Conservation (phyloP, 2,888 invertebrate species). For the Notodonta dromedarius region DNA sequence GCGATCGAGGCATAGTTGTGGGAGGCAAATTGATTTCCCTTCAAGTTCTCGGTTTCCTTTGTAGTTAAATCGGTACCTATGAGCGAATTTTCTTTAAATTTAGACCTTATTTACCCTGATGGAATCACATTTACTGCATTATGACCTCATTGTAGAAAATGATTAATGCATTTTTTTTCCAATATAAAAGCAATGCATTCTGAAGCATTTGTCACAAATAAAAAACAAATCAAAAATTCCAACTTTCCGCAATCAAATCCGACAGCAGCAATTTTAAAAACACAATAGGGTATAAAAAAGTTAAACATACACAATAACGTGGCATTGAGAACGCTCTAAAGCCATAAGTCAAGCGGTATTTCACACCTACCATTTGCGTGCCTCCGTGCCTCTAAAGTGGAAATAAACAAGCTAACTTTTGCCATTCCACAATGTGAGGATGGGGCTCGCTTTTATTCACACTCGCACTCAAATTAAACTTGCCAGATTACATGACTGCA, state of each 20-base stretch:
- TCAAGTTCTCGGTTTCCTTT: slow-evolving; percentile 7
- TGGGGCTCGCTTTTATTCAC: slow-evolving; percentile 51
- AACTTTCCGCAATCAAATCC: not conserved
- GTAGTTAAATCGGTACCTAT: too few relatives aligned
- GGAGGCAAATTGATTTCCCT: slow-evolving; percentile 31
- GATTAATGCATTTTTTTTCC: too few relatives aligned
- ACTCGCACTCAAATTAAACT: slow-evolving; percentile 59
- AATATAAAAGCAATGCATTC: too few relatives aligned
- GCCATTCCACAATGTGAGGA: slow-evolving; percentile 63
- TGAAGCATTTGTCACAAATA: not conserved
- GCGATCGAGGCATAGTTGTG: slow-evolving; percentile 35
- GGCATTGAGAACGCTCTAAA: slow-evolving; percentile 30
- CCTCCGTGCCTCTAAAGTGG: slow-evolving; percentile 61
- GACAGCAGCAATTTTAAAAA: slow-evolving; percentile 2
- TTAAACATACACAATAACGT: slow-evolving; percentile 33
- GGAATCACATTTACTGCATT: too few relatives aligned
- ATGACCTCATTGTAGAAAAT: too few relatives aligned
- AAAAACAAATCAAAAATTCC: slow-evolving; percentile 1
- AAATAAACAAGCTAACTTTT: slow-evolving; percentile 75
- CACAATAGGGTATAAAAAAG: slow-evolving; percentile 37
- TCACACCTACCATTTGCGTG: slow-evolving; percentile 64
- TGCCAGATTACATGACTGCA: slow-evolving; percentile 58
- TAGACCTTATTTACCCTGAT: too few relatives aligned
- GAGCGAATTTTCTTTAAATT: too few relatives aligned
- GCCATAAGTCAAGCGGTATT: slow-evolving; percentile 57